Percentiles rank a stretch among this genome's conserved stretches.
Evolutionary conservation across 2,113 vertebrate genomes (phyloP).

Genomic region (Catharus fuscescens): DNA sequence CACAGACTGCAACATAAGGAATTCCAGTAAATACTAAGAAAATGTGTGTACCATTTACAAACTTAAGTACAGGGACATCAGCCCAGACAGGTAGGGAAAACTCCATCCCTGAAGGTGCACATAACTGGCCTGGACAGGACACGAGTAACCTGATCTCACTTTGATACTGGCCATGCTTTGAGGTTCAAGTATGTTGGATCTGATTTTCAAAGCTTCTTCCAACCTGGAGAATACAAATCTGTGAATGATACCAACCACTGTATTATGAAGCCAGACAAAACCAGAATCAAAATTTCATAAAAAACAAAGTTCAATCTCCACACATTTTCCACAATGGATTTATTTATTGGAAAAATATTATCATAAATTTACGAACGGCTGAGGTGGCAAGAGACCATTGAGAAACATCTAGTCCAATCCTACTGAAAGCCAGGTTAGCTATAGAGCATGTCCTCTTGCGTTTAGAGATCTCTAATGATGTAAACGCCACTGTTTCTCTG

Average conservation of each 20-base stretch:
- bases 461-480: background rate
- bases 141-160: background rate
- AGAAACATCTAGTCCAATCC: background rate
- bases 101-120: background rate
- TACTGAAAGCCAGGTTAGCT: background rate
- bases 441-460: fast-evolving
- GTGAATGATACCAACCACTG: background rate
- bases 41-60: background rate
- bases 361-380: background rate
- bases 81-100: background rate
- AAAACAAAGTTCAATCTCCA: background rate
- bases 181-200: background rate
- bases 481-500: background rate
- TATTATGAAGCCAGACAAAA: background rate
- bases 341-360: background rate
- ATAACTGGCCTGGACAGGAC: background rate
- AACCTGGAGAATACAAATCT: background rate
- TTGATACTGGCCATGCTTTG: background rate
- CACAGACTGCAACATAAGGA: background rate
- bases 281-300: background rate
- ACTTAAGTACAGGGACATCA: background rate
- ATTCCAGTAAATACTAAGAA: background rate
- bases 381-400: background rate
- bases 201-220: background rate
- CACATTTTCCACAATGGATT: background rate